These are phyloP conservation scores for Anagrus nilaparvatae DNA, from an alignment of 1,140 invertebrate genomes.

Conservation along the genomic window DNA sequence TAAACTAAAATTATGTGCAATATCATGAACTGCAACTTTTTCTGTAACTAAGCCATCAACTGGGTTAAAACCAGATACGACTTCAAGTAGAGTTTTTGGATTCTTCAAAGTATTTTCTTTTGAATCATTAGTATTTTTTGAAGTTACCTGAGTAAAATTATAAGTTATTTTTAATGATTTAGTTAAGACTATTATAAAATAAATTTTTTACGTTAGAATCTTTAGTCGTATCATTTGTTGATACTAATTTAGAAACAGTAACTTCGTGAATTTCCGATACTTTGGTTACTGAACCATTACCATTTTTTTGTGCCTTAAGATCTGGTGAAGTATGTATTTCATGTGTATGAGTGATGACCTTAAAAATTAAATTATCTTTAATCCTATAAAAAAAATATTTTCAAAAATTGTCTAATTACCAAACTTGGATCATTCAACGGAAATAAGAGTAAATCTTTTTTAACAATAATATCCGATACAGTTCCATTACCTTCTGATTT, in stretches of 20 bases:
- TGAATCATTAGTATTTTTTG: too few relatives aligned
- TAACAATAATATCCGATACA: slow-evolving; percentile 22
- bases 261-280: slow-evolving; percentile 21
- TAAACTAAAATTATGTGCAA: slow-evolving; percentile 14
- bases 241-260: slow-evolving; percentile 20
- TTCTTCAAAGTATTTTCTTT: neutral
- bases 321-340: slow-evolving; percentile 27
- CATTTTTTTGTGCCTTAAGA: slow-evolving; percentile 8
- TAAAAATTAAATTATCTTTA: slow-evolving; percentile 2
- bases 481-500: too few relatives aligned
- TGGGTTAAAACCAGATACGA: slow-evolving; percentile 20
- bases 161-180: too few relatives aligned
- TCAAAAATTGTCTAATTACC: neutral
- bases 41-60: slow-evolving; percentile 18
- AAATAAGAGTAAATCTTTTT: slow-evolving; percentile 17
- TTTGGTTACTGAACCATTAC: slow-evolving; percentile 19
- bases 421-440: slow-evolving; percentile 12
- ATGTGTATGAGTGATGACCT: slow-evolving; percentile 29
- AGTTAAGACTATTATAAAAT: neutral
- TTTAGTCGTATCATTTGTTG: slow-evolving; percentile 13
- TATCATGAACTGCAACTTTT: slow-evolving; percentile 15
- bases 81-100: slow-evolving; percentile 19
- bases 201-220: slow-evolving; percentile 10
- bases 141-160: too few relatives aligned
- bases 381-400: neutral